Base-by-base conservation (phyloP, 2,113 vertebrate species). In the Progne subis region DNA sequence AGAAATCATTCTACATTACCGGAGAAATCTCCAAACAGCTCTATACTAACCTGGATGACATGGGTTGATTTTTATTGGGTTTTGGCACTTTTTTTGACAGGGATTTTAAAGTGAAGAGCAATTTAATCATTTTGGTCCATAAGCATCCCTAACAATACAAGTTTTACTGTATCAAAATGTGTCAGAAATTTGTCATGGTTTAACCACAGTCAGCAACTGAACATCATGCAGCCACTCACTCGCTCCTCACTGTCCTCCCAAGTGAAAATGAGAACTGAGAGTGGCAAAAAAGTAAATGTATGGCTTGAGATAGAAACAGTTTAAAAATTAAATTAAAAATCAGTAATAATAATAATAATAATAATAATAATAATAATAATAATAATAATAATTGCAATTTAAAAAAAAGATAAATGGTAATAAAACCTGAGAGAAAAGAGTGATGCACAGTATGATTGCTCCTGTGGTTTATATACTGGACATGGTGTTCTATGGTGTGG, bases 71-170 rank as follows among this genome's bases (percentile, higher is more conserved):
- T 65, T 86, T 49, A 31, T 17, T 65, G 11, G 2, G 0, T 65
- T 86, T 86, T n/a, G 17, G 4, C 37, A 37, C 49, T 56, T 77
- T 77, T 77, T 84, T 89, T 85, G 34, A 72, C 17, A 81, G 12
- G 3, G 67, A 4, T 49, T 82, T 88, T 80, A 61, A 72, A 80
- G 21, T 44, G 37, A 65, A 72, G 32, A 50, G 2, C 26, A 69
- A 83, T n/a, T 41, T 72, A 83, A 68, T 53, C 17, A 57, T 83
- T 95, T 95, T 77, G 83, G 15, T 31, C n/a, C 60, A 65, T 43
- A 53, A 88, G 60, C 0, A 3, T 28, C 8, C 37, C 25, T 12
- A 86, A 28, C 11, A 53, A 47, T 31, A 56, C 8, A 61, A 37
- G 37, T 49, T 44, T 31, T 28, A 44, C 31, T 69, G 14, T 52